Percentiles rank a stretch among this genome's conserved stretches.
Evolutionary conservation across 2,888 invertebrate genomes (phyloP).

Genomic region (Drosophila acutilabella): DNA sequence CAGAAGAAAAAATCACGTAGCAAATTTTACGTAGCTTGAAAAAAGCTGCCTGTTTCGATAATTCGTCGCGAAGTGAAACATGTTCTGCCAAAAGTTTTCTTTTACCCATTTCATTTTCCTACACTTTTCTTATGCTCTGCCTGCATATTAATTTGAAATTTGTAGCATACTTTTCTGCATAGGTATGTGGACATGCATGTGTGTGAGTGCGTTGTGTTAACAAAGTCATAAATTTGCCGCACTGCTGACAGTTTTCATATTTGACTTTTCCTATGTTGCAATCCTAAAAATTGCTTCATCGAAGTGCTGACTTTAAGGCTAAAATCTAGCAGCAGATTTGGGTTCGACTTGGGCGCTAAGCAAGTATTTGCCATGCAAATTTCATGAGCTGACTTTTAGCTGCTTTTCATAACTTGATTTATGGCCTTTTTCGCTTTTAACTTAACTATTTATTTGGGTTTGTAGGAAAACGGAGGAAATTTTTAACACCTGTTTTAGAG

Average conservation of each 20-base stretch:
- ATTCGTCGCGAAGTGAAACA: slow-evolving; percentile 69
- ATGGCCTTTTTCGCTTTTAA: slow-evolving; percentile 20
- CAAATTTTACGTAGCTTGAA: slow-evolving; percentile 68
- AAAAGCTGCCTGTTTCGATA: slow-evolving; percentile 64
- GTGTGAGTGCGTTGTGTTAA: slow-evolving; percentile 60
- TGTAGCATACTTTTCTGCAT: slow-evolving; percentile 71
- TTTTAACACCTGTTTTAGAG: too few relatives aligned
- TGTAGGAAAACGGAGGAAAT: too few relatives aligned
- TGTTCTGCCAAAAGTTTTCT: slow-evolving; percentile 44
- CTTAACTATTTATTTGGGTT: slow-evolving; percentile 7
- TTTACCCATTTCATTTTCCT: slow-evolving; percentile 57
- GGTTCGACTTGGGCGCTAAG: slow-evolving; percentile 26
- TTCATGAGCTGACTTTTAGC: slow-evolving; percentile 12
- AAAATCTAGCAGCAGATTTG: slow-evolving; percentile 15
- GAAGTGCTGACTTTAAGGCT: slow-evolving; percentile 18
- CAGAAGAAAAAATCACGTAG: slow-evolving; percentile 67
- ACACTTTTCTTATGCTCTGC: slow-evolving; percentile 12
- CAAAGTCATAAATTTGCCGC: slow-evolving; percentile 73
- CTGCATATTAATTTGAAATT: slow-evolving; percentile 78
- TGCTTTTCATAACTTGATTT: slow-evolving; percentile 48
- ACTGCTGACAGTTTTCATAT: slow-evolving; percentile 78
- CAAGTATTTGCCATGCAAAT: slow-evolving; percentile 36
- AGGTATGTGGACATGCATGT: slow-evolving; percentile 19
- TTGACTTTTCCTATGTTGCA: slow-evolving; percentile 77
- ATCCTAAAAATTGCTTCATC: slow-evolving; percentile 47